Evolutionary conservation across 2,797 vertebrate genomes (phyloP).

Genomic region (Lagocephalus sceleratus): DNA sequence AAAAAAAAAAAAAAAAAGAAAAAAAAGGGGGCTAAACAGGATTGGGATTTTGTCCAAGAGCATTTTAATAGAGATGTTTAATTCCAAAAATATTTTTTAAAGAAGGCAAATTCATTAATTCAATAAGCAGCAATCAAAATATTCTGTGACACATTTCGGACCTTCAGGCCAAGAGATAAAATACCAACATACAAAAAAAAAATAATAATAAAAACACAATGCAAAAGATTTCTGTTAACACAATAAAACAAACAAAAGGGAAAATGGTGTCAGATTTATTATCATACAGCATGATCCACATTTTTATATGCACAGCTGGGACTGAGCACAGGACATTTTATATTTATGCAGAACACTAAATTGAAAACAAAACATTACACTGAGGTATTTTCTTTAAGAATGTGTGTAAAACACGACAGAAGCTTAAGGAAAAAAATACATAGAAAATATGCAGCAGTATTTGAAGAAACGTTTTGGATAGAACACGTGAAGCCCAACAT

Average conservation of each 20-base stretch:
- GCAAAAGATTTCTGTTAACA: slow-evolving; percentile 1
- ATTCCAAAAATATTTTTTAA: slow-evolving; percentile 9
- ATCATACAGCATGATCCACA: too few relatives aligned
- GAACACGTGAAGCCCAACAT: too few relatives aligned
- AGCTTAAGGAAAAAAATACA: too few relatives aligned
- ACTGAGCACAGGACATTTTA: too few relatives aligned
- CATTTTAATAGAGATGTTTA: slow-evolving; percentile 37
- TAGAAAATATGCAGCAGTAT: too few relatives aligned
- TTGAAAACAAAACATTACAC: background rate
- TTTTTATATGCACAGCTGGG: too few relatives aligned
- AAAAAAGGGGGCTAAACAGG: slow-evolving; percentile 10
- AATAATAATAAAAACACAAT: slow-evolving; percentile 6
- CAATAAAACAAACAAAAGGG: slow-evolving; percentile 5
- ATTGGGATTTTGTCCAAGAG: slow-evolving; percentile 13
- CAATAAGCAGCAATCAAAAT: slow-evolving; percentile 2
- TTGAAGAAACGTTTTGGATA: too few relatives aligned
- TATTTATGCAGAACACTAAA: background rate
- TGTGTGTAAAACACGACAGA: too few relatives aligned
- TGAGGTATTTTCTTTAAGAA: too few relatives aligned
- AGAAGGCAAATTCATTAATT: slow-evolving; percentile 1
- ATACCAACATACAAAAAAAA: slow-evolving; percentile 2
- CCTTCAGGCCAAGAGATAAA: slow-evolving; percentile 8
- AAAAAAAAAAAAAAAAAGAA: background rate
- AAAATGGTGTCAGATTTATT: background rate
- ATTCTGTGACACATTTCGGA: background rate